Base-by-base conservation (phyloP, 2,888 invertebrate species). In the Tenthredo scrophulariae region DNA sequence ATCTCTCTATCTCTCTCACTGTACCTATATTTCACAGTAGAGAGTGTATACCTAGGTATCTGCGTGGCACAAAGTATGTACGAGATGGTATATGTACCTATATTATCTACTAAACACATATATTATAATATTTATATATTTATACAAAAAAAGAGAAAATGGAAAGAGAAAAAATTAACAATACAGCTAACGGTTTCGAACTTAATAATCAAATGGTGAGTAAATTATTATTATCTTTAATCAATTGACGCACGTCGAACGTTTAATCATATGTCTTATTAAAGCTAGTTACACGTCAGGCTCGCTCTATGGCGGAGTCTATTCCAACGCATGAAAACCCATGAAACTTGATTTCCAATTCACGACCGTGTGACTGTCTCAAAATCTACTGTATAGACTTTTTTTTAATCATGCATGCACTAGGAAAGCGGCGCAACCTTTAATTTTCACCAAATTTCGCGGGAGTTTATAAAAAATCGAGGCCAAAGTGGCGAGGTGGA, bases 21-120 rank as follows among this genome's bases (percentile, higher is more conserved):
- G 86, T 90, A 88, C 88, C 88, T 75, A 46, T 86, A 22, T 87
- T 80, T 90, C 89, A 90, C 89, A 88, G 90, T 90, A 88, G 58
- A 80, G 80, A 80, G 80, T 80, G 80, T 74, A 74, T 74, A 74
- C 22, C 72, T 74, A 74, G 72, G 40, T 33, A 62, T 80, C n/a
- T 80, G 62, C 80, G 80, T 80, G 80, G 80, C 62, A 80, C 75
- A 26, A 50, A 75, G 37, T 84, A 84, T 70, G 72, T 74, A 72
- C 72, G 40, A 40, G 40, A 43, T 74, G n/a, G 22, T 74, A 74
- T 74, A 43, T 74, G 43, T 74, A 62, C 50, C 50, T 54, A 70
- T 70, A 50, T 22, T 70, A 84, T 65, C 40, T 74, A 22, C 37
- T 50, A 43, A n/a, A 74, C 43, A 85, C 82, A 58, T 72, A 58